phyloP scores from a whole-genome alignment of 1,140 invertebrate genomes.

The Drosophila bipectinata region DNA sequence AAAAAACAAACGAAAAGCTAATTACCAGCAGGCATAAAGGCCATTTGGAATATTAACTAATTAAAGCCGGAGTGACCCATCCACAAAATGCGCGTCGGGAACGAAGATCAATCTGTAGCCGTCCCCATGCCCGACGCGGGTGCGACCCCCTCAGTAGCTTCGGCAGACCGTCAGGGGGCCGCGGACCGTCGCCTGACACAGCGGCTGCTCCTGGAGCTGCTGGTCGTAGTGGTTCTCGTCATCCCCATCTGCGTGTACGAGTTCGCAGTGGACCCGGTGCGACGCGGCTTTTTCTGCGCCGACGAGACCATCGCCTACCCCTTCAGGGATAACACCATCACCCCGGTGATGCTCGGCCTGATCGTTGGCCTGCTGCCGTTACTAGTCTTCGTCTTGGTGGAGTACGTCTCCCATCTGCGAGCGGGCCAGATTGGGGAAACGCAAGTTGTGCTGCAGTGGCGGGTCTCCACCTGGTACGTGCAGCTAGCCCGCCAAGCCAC shows the following conservation, averaged over 20 bases:
- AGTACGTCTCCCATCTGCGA: constrained; percentile 53
- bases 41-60: constrained; percentile 74
- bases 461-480: constrained; percentile 88
- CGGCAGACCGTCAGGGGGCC: neutral
- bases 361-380: constrained; percentile 87
- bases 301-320: constrained; percentile 96
- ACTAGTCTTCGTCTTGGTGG: constrained; percentile 58
- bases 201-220: constrained; percentile 59
- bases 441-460: constrained; percentile 49
- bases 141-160: neutral
- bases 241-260: constrained; percentile 89
- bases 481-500: constrained; percentile 88
- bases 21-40: constrained; percentile 53
- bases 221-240: constrained; percentile 58
- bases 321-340: constrained; percentile 91
- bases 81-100: constrained; percentile 54
- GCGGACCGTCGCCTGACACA: constrained; percentile 42
- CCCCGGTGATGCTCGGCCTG: constrained; percentile 90
- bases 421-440: constrained; percentile 40
- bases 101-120: constrained; percentile 38
- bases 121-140: constrained; percentile 5
- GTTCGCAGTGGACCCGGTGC: constrained; percentile 90
- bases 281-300: constrained; percentile 97
- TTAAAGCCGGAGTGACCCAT: constrained; percentile 47
- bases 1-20: constrained; percentile 59